Conservation (phyloP, 2,113 vertebrate species). For the Odontesthes bonariensis region DNA sequence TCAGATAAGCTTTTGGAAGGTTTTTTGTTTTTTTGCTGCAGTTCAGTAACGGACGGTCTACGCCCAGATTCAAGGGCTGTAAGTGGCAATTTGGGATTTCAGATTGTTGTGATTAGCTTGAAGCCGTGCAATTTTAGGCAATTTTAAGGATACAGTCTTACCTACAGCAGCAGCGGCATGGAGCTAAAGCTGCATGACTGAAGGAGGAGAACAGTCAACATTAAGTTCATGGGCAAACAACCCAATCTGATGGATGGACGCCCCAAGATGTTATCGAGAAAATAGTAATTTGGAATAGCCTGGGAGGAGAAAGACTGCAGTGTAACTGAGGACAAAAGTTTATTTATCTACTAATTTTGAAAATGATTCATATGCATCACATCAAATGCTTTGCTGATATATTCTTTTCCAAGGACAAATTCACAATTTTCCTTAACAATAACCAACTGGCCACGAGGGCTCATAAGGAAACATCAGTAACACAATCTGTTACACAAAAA, state of each 20-base stretch:
- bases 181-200: neutral
- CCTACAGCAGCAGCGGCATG: constrained; percentile 25
- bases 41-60: constrained; percentile 34
- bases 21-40: neutral
- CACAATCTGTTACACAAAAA: no score
- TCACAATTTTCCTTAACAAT: no score
- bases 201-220: constrained; percentile 14
- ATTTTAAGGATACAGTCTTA: constrained; percentile 33
- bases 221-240: neutral
- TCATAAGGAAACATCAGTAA: no score
- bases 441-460: no score
- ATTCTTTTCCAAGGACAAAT: no score
- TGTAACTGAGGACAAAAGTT: neutral
- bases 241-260: neutral
- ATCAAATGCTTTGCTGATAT: neutral
- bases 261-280: neutral
- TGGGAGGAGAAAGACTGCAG: neutral
- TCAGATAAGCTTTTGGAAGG: constrained; percentile 27
- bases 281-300: neutral
- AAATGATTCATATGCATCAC: neutral
- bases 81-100: constrained; percentile 54
- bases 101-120: constrained; percentile 55
- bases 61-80: constrained; percentile 38
- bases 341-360: neutral
- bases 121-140: constrained; percentile 41